Conservation (phyloP, 2,113 vertebrate genomes). For the Naja naja region DNA sequence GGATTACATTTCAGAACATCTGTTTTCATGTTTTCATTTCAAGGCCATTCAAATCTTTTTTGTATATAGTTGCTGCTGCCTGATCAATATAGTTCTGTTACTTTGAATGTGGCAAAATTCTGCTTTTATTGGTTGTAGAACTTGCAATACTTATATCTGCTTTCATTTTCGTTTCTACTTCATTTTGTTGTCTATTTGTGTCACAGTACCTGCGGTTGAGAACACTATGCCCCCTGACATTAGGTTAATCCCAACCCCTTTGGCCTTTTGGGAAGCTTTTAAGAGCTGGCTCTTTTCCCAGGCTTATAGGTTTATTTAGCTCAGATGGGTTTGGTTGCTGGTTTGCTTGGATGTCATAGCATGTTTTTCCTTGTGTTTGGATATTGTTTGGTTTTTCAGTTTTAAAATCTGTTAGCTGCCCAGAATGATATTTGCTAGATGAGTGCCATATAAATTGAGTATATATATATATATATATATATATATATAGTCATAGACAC, state of each 20-base stretch:
- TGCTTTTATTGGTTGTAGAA: neutral
- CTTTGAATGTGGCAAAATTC: neutral
- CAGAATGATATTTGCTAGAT: neutral
- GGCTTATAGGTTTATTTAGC: neutral
- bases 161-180: neutral
- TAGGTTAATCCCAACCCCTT: neutral
- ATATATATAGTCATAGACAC: neutral
- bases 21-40: neutral
- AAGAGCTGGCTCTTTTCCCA: neutral
- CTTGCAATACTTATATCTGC: neutral
- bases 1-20: neutral
- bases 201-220: neutral
- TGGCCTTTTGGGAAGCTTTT: neutral
- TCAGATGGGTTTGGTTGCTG: neutral
- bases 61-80: neutral
- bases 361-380: neutral
- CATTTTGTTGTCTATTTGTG: neutral
- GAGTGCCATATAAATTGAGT: neutral
- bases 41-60: neutral
- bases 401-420: neutral
- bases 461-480: neutral
- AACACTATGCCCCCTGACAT: neutral
- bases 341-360: neutral
- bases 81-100: neutral
- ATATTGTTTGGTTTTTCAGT: neutral